Evolutionary conservation across 2,888 invertebrate species (phyloP).

Genomic region (Argyresthia goedartella): DNA sequence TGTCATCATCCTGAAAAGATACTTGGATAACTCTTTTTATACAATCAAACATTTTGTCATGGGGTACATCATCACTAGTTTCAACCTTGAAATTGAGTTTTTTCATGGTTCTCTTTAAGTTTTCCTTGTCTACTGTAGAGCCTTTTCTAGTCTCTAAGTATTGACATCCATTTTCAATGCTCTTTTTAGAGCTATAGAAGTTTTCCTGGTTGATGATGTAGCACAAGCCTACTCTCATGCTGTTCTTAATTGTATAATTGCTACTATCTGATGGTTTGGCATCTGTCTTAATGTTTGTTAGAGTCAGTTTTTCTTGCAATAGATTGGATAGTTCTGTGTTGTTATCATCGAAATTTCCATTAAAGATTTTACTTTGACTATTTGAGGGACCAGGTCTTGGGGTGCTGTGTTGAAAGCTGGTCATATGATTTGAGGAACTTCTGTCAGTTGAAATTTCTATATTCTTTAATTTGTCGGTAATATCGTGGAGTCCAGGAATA

Average conservation of each 20-base stretch:
- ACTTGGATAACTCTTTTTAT: conserved; percentile 35
- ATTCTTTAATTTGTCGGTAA: conserved; percentile 28
- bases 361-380: conserved; percentile 4
- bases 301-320: conserved; percentile 22
- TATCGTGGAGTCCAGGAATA: conserved; percentile 27
- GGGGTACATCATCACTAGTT: conserved; percentile 33
- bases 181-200: conserved; percentile 45
- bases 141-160: conserved; percentile 33
- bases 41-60: conserved; percentile 33
- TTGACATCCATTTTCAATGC: conserved; percentile 25
- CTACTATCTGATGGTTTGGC: conserved; percentile 22
- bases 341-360: conserved; percentile 23
- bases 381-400: conserved; percentile 8
- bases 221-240: conserved; percentile 44
- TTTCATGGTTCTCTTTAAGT: conserved; percentile 39
- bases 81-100: conserved; percentile 44
- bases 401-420: background rate
- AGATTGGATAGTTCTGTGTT: conserved; percentile 28
- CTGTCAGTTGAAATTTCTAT: conserved; percentile 24
- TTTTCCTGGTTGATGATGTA: conserved; percentile 55
- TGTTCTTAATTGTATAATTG: conserved; percentile 40
- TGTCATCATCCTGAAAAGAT: conserved; percentile 34
- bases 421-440: background rate
- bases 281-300: conserved; percentile 34
- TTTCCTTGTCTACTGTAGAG: conserved; percentile 35